Evolutionary conservation across 2,113 vertebrate species (phyloP), one percentile per base, ranked within the genome.

Genomic region (Physeter macrocephalus): DNA sequence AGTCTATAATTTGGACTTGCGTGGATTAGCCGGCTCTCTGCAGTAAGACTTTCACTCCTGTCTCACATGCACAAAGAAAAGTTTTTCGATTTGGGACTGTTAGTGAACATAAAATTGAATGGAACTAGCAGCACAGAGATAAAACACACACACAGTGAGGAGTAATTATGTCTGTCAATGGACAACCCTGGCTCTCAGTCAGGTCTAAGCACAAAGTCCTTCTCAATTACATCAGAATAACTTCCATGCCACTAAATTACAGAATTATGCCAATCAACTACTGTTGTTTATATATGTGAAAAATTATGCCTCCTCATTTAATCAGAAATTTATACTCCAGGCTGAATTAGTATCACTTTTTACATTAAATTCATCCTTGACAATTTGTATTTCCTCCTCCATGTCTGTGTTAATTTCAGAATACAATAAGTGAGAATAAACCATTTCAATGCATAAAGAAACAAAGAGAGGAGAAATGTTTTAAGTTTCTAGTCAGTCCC

Each of bases 41-140:
- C 99, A 57, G 99, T 99, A 92, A 99, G 99, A 98, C 99, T 99
- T 98, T 99, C 99, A 96, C 99, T 99, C 98, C 99, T 99, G 93
- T 72, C 96, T 97, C 96, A 71, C 46, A 59, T 6, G 93, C 29
- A 93, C 49, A 95, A 92, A 98, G 92, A 13, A 97, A 88, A 97
- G 49, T 85, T 84, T 95, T 97, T 96, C 62, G n/a, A 85, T 96
- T 96, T 95, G 85, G 69, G 87, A 94, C 57, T 92, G 87, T 96
- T 88, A 94, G 61, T 80, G 41, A 97, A 97, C 64, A 90, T 89
- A 95, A 97, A 95, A 95, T 20, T 96, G 67, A 96, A 94, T 52
- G 57, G 43, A 95, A 97, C 46, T 87, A 92, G 43, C 66, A 97
- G 81, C 36, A 98, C 0, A 95, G 25, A 97, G 62, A 95, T 81